phyloP scores from a whole-genome alignment of 2,888 invertebrate species.

The Chrysolina americana region DNA sequence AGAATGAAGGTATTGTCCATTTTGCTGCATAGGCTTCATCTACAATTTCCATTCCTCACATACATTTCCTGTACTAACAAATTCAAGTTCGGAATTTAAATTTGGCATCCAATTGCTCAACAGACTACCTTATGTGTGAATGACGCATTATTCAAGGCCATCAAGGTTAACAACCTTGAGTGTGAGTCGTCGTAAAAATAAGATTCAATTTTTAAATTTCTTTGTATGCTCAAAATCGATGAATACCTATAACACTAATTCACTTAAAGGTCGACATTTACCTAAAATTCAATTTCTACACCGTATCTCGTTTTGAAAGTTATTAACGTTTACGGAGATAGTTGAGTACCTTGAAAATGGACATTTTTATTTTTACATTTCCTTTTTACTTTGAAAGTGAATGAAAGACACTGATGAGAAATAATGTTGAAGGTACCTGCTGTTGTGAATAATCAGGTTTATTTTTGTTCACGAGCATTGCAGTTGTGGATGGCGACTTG shows the following conservation, averaged over 20 bases:
- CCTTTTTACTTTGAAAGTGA: constrained; percentile 52
- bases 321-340: constrained; percentile 48
- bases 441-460: constrained; percentile 9
- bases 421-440: constrained; percentile 45
- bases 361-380: constrained; percentile 51
- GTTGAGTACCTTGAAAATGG: constrained; percentile 55
- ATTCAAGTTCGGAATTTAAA: constrained; percentile 4
- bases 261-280: constrained; percentile 36
- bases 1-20: too few relatives aligned
- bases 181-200: constrained; percentile 53
- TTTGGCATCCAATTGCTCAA: constrained; percentile 12
- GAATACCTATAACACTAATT: background rate
- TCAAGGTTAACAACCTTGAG: constrained; percentile 58
- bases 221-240: background rate
- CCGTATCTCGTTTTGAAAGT: constrained; percentile 45
- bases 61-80: constrained; percentile 12
- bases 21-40: background rate
- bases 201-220: constrained; percentile 43
- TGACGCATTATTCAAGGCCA: constrained; percentile 59
- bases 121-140: constrained; percentile 51
- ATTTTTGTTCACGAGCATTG: constrained; percentile 22
- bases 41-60: background rate
- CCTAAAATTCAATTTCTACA: constrained; percentile 49
- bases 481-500: constrained; percentile 18
- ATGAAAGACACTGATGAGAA: constrained; percentile 49